phyloP scores from a whole-genome alignment of 2,797 vertebrate genomes.

The Pangasius djambal region DNA sequence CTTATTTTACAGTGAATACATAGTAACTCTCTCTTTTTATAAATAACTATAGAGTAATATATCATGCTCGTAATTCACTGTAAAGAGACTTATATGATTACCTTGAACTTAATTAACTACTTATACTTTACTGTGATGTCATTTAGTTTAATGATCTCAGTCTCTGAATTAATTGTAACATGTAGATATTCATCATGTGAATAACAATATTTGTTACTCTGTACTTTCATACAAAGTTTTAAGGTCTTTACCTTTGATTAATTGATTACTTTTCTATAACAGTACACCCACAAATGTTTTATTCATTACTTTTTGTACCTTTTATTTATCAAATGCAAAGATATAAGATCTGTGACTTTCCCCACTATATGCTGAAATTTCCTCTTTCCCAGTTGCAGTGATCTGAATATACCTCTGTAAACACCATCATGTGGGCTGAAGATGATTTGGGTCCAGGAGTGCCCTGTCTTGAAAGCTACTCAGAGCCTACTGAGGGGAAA shows the following conservation, averaged over 20 bases:
- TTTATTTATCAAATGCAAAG: not conserved
- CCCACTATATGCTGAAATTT: not conserved
- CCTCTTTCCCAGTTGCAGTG: not conserved
- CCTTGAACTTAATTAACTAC: not conserved
- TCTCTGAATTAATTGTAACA: not conserved
- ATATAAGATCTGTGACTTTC: not conserved
- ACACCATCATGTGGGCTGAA: slow-evolving; percentile 50
- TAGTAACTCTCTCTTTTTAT: not conserved
- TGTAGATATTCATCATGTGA: slow-evolving; percentile 54
- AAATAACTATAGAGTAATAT: not conserved
- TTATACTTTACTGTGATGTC: not conserved
- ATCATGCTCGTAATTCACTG: not conserved
- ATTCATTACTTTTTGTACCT: too few relatives aligned
- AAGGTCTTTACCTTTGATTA: not conserved
- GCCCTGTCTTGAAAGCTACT: accelerated
- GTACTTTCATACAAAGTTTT: not conserved
- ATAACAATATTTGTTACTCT: not conserved
- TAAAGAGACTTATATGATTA: not conserved
- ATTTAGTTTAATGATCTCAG: not conserved
- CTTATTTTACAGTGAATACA: not conserved
- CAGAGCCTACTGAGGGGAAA: not conserved
- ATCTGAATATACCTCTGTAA: not conserved
- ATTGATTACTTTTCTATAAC: too few relatives aligned
- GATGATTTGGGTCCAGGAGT: slow-evolving; percentile 44
- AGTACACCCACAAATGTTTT: too few relatives aligned